phyloP scores from a whole-genome alignment of 1,140 invertebrate species.

The Platyscapa corneri region DNA sequence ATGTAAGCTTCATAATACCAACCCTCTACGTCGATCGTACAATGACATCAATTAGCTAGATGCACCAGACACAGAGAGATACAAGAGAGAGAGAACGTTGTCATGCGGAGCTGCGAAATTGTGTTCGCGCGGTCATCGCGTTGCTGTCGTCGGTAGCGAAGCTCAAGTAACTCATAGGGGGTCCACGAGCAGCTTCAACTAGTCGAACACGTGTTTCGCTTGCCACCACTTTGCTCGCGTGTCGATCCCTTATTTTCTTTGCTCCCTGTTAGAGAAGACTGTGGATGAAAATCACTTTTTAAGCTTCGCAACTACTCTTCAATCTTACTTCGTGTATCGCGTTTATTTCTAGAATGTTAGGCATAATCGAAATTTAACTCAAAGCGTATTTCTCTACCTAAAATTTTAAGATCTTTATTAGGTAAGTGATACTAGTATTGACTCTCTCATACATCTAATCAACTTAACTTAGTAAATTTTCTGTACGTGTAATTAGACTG shows the following conservation, averaged over 20 bases:
- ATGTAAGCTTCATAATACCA: neutral
- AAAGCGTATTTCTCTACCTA: neutral
- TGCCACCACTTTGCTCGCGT: neutral
- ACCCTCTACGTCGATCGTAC: neutral
- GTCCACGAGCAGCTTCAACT: conserved; percentile 30
- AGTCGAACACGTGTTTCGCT: conserved; percentile 37
- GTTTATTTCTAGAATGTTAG: neutral
- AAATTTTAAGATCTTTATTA: neutral
- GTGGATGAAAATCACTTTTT: neutral
- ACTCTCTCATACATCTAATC: too few relatives aligned
- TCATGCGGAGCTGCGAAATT: neutral
- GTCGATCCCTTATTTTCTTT: neutral
- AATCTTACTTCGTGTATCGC: too few relatives aligned
- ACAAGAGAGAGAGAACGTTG: neutral
- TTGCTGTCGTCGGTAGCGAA: neutral
- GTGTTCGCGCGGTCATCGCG: neutral
- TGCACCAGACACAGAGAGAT: neutral
- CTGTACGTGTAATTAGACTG: too few relatives aligned
- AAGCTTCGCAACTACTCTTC: neutral
- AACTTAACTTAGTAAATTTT: too few relatives aligned
- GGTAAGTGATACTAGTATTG: neutral
- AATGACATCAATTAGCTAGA: conserved; percentile 29
- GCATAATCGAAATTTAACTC: neutral
- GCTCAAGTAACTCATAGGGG: conserved; percentile 11
- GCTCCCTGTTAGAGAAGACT: neutral